phyloP scores from a whole-genome alignment of 2,888 invertebrate genomes.

The Galeopsomyia nigrocyanea region DNA sequence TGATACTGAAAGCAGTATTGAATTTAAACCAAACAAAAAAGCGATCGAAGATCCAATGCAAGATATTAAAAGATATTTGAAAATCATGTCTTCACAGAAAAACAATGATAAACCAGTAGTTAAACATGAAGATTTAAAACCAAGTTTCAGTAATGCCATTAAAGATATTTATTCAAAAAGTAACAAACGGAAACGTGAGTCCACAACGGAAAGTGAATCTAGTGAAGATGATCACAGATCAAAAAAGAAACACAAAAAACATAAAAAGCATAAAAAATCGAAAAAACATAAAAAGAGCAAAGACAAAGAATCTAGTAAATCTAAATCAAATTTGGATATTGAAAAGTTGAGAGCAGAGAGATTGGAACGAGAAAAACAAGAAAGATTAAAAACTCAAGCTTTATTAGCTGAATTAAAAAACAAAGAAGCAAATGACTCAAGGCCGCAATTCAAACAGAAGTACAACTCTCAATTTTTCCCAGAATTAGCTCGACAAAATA shows the following conservation, averaged over 20 bases:
- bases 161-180: constrained; percentile 48
- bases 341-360: constrained; percentile 83
- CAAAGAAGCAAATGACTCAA: constrained; percentile 60
- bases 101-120: constrained; percentile 12
- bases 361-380: constrained; percentile 84
- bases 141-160: constrained; percentile 10
- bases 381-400: constrained; percentile 79
- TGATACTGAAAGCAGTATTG: constrained; percentile 71
- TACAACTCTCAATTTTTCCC: constrained; percentile 99
- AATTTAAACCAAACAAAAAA: constrained; percentile 79
- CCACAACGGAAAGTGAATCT: constrained; percentile 34
- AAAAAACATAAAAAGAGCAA: constrained; percentile 60
- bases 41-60: constrained; percentile 80
- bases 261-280: constrained; percentile 58
- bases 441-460: constrained; percentile 76
- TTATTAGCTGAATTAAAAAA: constrained; percentile 80
- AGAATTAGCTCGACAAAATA: constrained; percentile 86
- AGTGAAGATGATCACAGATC: constrained; percentile 29
- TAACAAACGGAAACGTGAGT: constrained; percentile 31
- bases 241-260: constrained; percentile 52
- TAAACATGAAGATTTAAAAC: background rate
- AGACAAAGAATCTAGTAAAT: constrained; percentile 19
- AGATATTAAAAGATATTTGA: constrained; percentile 75
- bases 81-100: constrained; percentile 53
- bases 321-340: constrained; percentile 66